These are phyloP conservation scores for Leptobrachium leishanense DNA, from an alignment of 2,113 vertebrate species.

Conservation along the genomic window DNA sequence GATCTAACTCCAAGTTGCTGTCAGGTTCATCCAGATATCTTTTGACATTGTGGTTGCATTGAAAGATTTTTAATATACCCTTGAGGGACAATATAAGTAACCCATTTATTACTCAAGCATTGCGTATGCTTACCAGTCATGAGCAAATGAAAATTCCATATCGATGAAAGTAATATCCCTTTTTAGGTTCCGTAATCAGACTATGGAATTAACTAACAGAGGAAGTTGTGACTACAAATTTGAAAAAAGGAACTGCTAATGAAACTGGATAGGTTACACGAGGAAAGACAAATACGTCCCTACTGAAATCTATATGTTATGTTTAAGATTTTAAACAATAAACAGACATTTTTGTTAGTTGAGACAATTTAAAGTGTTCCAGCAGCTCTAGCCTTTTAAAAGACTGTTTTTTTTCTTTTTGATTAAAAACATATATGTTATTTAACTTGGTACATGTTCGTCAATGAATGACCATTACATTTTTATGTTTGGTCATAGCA, in stretches of 20 bases:
- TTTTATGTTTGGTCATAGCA: too few relatives aligned
- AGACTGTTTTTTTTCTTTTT: too few relatives aligned
- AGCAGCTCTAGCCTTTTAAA: not conserved
- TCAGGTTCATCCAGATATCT: too few relatives aligned
- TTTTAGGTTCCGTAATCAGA: constrained; percentile 16
- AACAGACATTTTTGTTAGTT: constrained; percentile 21
- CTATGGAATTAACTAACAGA: constrained; percentile 10
- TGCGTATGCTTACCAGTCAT: not conserved
- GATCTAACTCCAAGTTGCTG: too few relatives aligned
- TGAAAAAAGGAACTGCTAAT: constrained; percentile 9
- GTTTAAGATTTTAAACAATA: constrained; percentile 16
- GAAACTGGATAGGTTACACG: constrained; percentile 27
- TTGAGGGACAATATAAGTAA: too few relatives aligned
- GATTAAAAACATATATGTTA: too few relatives aligned
- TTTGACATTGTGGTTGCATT: too few relatives aligned
- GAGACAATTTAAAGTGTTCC: constrained; percentile 3
- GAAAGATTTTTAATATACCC: too few relatives aligned
- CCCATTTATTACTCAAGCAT: too few relatives aligned
- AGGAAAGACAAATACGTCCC: constrained; percentile 19
- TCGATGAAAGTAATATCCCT: constrained; percentile 15
- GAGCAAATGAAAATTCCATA: constrained; percentile 11
- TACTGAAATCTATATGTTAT: not conserved
- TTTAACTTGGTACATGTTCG: too few relatives aligned
- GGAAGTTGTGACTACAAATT: constrained; percentile 37
- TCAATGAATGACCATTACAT: too few relatives aligned